Conservation (phyloP, 1,140 invertebrate genomes). For the Drosophila pruinosa region DNA sequence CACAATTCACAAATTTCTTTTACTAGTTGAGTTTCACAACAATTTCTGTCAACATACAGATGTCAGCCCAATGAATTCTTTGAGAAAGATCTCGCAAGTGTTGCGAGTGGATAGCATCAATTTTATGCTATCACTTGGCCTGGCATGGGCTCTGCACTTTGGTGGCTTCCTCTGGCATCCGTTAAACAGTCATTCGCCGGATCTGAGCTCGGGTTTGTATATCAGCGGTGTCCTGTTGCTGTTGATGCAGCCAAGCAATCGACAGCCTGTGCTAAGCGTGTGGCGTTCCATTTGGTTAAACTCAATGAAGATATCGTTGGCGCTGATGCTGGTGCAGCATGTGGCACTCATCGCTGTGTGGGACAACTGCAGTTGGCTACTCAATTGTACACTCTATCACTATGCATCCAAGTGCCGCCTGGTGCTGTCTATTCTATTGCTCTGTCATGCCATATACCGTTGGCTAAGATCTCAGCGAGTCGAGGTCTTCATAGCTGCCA, state of each 20-base stretch:
- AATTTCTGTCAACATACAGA: too few relatives aligned
- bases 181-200: conserved; percentile 7
- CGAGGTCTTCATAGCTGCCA: not conserved
- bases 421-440: not conserved
- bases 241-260: conserved; percentile 2
- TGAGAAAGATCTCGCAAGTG: not conserved
- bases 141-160: conserved; percentile 9
- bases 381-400: not conserved
- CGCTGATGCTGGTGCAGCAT: conserved; percentile 29
- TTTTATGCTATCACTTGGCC: not conserved
- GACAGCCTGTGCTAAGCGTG: not conserved
- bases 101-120: conserved; percentile 17
- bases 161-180: conserved; percentile 15
- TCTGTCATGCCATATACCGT: not conserved
- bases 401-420: conserved; percentile 4
- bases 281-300: conserved; percentile 5
- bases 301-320: conserved; percentile 12
- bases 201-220: conserved; percentile 22
- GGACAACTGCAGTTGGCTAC: conserved; percentile 11
- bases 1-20: conserved; percentile 1
- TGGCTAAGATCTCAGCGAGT: not conserved
- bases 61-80: not conserved
- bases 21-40: too few relatives aligned
- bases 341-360: conserved; percentile 11
- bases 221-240: conserved; percentile 15